Evolutionary conservation across 1,140 invertebrate species (phyloP).

Genomic region (Samia ricini): DNA sequence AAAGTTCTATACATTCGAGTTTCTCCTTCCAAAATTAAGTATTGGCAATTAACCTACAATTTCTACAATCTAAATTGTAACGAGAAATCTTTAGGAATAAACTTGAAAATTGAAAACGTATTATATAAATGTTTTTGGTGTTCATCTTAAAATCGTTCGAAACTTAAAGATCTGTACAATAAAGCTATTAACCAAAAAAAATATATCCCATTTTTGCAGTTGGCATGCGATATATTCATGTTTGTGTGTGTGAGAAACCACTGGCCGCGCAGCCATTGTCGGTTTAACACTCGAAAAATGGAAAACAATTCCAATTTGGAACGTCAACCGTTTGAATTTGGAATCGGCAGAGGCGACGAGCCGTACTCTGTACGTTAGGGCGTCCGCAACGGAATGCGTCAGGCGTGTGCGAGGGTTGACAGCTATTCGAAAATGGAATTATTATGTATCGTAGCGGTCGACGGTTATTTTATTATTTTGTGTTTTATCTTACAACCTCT

Average conservation of each 20-base stretch:
- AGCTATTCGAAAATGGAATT: constrained; percentile 5
- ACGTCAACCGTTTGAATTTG: constrained; percentile 67
- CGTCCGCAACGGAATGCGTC: constrained; percentile 30
- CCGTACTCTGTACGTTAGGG: constrained; percentile 40
- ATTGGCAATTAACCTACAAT: too few relatives aligned
- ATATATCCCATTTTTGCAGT: not conserved
- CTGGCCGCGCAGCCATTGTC: too few relatives aligned
- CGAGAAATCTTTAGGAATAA: too few relatives aligned
- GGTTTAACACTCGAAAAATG: constrained; percentile 62
- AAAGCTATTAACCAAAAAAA: not conserved
- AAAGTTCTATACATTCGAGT: too few relatives aligned
- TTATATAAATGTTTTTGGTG: too few relatives aligned
- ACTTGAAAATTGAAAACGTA: too few relatives aligned
- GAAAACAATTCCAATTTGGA: constrained; percentile 68
- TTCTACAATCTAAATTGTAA: too few relatives aligned
- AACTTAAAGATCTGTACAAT: too few relatives aligned
- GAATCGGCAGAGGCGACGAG: constrained; percentile 51
- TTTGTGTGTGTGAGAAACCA: constrained; percentile 39
- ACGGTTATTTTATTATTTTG: not conserved
- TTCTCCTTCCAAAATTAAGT: too few relatives aligned
- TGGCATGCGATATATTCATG: not conserved
- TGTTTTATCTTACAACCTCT: too few relatives aligned
- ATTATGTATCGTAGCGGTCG: not conserved
- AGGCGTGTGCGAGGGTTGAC: constrained; percentile 13
- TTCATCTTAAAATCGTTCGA: too few relatives aligned